phyloP scores from a whole-genome alignment of 1,140 invertebrate genomes.

The Nebria ingens region DNA sequence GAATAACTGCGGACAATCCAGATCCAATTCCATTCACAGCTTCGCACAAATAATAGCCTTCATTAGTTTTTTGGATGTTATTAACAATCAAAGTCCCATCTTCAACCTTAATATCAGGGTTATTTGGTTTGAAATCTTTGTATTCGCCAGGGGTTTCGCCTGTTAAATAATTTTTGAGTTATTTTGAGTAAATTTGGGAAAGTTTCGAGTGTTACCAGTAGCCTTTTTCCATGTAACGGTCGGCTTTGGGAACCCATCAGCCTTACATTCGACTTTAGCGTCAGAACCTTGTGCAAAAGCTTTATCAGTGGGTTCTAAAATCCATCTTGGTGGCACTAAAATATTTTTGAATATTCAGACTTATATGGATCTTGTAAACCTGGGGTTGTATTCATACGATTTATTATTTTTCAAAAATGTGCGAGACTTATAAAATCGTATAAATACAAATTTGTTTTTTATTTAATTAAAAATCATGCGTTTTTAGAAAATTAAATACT shows the following conservation, averaged over 20 bases:
- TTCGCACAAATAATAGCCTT: constrained; percentile 92
- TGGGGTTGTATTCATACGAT: too few relatives aligned
- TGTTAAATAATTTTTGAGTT: constrained; percentile 33
- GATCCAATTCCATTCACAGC: constrained; percentile 92
- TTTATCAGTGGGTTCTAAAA: constrained; percentile 89
- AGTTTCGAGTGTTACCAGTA: constrained; percentile 65
- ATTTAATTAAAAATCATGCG: too few relatives aligned
- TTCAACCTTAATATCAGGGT: constrained; percentile 79
- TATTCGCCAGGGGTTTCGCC: constrained; percentile 85
- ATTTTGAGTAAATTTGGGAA: constrained; percentile 5
- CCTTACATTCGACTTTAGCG: constrained; percentile 89
- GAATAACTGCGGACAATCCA: constrained; percentile 83
- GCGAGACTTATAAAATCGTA: too few relatives aligned
- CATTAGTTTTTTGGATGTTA: constrained; percentile 84
- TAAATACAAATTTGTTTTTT: too few relatives aligned
- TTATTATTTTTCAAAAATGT: too few relatives aligned
- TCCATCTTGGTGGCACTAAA: constrained; percentile 92
- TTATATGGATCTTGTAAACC: too few relatives aligned
- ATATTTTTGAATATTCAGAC: too few relatives aligned
- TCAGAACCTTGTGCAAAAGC: constrained; percentile 88
- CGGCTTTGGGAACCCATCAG: constrained; percentile 89
- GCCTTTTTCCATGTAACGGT: constrained; percentile 91
- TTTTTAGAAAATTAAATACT: too few relatives aligned
- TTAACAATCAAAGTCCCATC: constrained; percentile 82
- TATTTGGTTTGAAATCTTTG: constrained; percentile 80